Percentiles rank a stretch among this genome's conserved stretches.
These are phyloP conservation scores for Otolemur crassicaudatus DNA, from an alignment of 2,797 vertebrate genomes.

Conservation along the genomic window DNA sequence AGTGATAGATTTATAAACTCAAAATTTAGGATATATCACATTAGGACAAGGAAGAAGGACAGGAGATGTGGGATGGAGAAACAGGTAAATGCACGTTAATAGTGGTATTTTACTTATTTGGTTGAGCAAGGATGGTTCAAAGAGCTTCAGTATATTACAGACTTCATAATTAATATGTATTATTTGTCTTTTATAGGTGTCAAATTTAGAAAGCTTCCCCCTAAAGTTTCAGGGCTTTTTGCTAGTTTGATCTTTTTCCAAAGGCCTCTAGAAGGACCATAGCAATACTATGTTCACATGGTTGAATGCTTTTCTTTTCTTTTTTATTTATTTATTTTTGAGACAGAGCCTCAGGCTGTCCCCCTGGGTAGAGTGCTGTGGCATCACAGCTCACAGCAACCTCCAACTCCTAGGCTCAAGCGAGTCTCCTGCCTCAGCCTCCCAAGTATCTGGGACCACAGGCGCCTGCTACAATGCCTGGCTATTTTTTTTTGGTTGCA, in stretches of 20 bases:
- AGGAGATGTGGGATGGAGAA: not conserved
- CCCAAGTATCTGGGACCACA: no score
- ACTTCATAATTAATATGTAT: not conserved
- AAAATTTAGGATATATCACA: not conserved
- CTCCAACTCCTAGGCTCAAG: no score
- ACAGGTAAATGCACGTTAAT: not conserved
- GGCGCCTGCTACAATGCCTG: no score
- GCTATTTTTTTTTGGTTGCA: no score
- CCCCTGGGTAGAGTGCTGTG: no score
- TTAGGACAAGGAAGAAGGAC: not conserved
- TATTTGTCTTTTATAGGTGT: not conserved
- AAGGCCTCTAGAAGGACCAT: not conserved
- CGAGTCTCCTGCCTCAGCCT: no score
- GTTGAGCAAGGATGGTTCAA: not conserved
- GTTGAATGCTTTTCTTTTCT: not conserved
- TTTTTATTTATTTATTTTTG: no score
- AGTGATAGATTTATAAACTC: not conserved
- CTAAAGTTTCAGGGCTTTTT: not conserved
- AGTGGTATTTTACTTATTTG: not conserved
- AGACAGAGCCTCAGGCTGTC: no score
- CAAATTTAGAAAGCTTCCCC: not conserved
- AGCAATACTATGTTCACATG: not conserved
- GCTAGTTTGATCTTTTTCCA: not conserved
- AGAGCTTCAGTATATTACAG: not conserved
- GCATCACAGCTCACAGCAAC: no score